A percentile compares a stretch with the other conserved stretches of the same genome.
These are phyloP conservation scores for Andrena cerasifolii DNA, from an alignment of 1,140 invertebrate genomes.

Conservation along the genomic window DNA sequence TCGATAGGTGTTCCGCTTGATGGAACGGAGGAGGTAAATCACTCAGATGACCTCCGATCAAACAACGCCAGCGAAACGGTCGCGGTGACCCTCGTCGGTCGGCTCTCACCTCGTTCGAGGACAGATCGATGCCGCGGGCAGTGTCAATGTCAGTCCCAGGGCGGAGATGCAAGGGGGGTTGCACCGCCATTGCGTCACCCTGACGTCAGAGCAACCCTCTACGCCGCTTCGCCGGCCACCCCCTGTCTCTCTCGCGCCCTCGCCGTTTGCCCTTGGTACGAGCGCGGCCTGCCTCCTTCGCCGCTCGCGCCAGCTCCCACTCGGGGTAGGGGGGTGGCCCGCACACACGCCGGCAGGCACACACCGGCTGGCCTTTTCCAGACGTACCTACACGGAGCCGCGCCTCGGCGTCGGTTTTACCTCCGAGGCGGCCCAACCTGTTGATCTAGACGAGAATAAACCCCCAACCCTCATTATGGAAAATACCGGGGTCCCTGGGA, in stretches of 20 bases:
- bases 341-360: background rate
- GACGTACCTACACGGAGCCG: conserved; percentile 21
- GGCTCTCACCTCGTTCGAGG: conserved; percentile 54
- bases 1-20: conserved; percentile 1
- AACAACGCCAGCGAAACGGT: conserved; percentile 53
- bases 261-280: background rate
- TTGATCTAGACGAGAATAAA: conserved; percentile 72
- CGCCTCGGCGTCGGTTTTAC: conserved; percentile 26
- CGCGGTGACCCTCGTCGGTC: conserved; percentile 55
- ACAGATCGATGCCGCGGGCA: conserved; percentile 66
- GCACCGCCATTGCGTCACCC: conserved; percentile 66
- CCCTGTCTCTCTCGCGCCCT: background rate
- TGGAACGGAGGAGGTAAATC: conserved; percentile 55
- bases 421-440: conserved; percentile 64
- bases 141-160: conserved; percentile 75
- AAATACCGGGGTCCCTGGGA: conserved; percentile 59
- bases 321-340: too few relatives aligned
- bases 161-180: conserved; percentile 49
- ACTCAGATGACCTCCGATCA: conserved; percentile 59
- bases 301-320: background rate
- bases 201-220: conserved; percentile 71
- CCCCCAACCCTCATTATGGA: conserved; percentile 63
- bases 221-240: conserved; percentile 28
- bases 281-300: background rate
- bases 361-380: conserved; percentile 3